A percentile compares a stretch with the other conserved stretches of the same genome.
Conservation (phyloP, 2,797 vertebrate species). For the Perodicticus potto region DNA sequence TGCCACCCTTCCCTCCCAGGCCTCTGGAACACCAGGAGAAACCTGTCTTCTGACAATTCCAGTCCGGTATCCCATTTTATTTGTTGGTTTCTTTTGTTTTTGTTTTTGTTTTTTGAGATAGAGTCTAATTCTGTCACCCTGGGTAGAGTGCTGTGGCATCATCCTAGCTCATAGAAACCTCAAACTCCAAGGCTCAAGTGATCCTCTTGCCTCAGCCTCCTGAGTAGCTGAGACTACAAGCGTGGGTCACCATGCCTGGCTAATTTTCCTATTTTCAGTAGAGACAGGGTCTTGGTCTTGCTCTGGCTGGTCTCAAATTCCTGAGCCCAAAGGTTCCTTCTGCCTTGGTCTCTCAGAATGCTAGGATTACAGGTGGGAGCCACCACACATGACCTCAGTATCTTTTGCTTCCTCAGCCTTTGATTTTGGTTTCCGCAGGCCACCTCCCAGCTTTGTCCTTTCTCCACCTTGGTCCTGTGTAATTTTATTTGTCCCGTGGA, state of each 20-base stretch:
- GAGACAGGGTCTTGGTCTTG: neutral
- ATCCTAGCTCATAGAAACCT: too few relatives aligned
- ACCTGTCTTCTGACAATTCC: neutral
- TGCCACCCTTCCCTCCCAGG: neutral
- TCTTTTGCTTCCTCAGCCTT: neutral
- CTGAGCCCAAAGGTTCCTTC: neutral
- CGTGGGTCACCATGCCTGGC: too few relatives aligned
- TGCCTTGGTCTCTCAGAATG: neutral
- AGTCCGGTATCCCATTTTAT: neutral
- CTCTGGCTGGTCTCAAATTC: neutral
- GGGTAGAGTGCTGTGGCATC: too few relatives aligned
- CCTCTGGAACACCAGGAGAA: neutral
- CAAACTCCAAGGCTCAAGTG: too few relatives aligned
- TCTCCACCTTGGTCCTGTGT: neutral
- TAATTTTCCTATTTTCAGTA: too few relatives aligned
- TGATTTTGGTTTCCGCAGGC: neutral
- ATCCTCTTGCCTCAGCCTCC: too few relatives aligned
- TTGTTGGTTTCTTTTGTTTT: neutral
- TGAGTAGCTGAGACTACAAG: too few relatives aligned
- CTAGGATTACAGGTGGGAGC: neutral
- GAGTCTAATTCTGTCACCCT: too few relatives aligned
- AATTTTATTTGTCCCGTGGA: neutral
- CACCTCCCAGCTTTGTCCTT: neutral
- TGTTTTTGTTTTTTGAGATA: too few relatives aligned
- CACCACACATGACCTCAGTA: neutral